Base-by-base conservation (phyloP, 2,797 vertebrate genomes). In the Falco rusticolus region DNA sequence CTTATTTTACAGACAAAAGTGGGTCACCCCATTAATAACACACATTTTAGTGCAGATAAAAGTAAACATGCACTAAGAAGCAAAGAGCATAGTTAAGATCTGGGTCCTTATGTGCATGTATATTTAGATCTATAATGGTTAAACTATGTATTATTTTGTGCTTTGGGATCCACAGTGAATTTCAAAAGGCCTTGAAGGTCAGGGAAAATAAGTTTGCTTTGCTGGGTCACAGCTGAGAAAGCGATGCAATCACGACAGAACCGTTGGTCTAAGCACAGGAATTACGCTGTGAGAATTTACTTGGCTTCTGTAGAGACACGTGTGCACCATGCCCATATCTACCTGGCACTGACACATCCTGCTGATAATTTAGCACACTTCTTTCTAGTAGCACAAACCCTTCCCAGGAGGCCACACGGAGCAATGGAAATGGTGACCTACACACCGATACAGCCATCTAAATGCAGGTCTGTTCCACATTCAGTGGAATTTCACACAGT, bases 161-260 rank as follows among this genome's bases (percentile, higher is more conserved):
- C 17, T 94, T 85, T 65, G n/a, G 14, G 10, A 59, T 72, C 59
- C 63, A 65, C 31, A 39, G 64, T 37, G 28, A 41, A 89, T 94
- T 93, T 74, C 43, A 60, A 72, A 90, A 81, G 19, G 15, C 39
- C 50, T 79, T 89, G 81, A 45, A 87, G 17, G 16, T 74, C 59
- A 66, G 70, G 70, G 54, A 84, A 95, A 76, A 72, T 84, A 68
- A 90, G 39, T 90, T 90, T 65, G 25, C 18, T 90, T 69, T 90
- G 63, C 63, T 72, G 59, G 11, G 9, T 63, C 56, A 37, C 1
- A 1, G 65, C 41, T 48, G 45, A 92, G 77, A 69, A 88, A 92
- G 63, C 4, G 9, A 75, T 41, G 41, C 25, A 69, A 26, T 87
- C 72, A 17, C 1, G 0, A 60, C 48, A 72, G 70, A 78, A 59